phyloP scores from a whole-genome alignment of 2,888 invertebrate species.

The Eupithecia dodoneata region DNA sequence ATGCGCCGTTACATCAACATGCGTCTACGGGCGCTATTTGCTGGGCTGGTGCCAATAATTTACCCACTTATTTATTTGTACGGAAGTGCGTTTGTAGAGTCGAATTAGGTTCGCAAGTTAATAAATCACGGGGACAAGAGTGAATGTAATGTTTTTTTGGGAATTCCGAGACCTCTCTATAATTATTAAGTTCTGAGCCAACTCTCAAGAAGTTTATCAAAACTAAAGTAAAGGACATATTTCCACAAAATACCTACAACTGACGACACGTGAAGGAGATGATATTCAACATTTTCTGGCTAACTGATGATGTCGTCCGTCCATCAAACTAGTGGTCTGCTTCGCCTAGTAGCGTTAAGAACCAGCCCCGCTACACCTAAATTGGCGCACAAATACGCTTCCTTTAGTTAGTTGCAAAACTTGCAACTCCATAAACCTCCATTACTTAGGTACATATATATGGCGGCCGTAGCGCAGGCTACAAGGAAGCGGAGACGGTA shows the following conservation, averaged over 20 bases:
- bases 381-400: background rate
- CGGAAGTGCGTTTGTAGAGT: conserved; percentile 18
- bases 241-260: background rate
- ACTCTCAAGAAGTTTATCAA: background rate
- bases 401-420: no score
- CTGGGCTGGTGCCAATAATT: conserved; percentile 31
- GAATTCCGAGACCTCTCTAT: background rate
- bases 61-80: conserved; percentile 29
- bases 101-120: conserved; percentile 12
- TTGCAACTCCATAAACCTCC: no score
- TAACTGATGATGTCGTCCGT: background rate
- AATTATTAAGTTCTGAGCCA: background rate
- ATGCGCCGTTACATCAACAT: conserved; percentile 32
- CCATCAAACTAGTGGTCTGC: background rate
- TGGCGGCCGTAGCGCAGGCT: no score
- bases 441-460: no score
- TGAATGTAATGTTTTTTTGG: background rate
- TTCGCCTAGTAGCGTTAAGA: background rate
- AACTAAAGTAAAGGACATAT: background rate
- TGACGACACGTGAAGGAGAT: background rate
- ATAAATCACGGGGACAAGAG: conserved; percentile 19
- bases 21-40: conserved; percentile 27
- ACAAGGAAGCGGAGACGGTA: no score
- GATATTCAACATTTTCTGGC: background rate
- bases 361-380: background rate